Conservation (phyloP, 2,113 vertebrate genomes). For the human region GRCh38 chr6:96379501-96380000, state of each 20-base stretch:
- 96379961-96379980: background rate
- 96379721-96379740: background rate
- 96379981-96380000: background rate
- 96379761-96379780: background rate
- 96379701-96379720: background rate
- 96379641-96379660: background rate
- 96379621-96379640: background rate
- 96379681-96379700: background rate
- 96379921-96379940: background rate
- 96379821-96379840: background rate
- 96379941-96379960: background rate
- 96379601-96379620: background rate
- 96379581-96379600: background rate
- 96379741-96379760: background rate
- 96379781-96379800: background rate
- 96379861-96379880: constrained; percentile 10
- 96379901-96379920: background rate
- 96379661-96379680: constrained; percentile 13
- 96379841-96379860: background rate
- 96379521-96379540: background rate
- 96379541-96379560: background rate
- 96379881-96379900: background rate
- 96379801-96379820: background rate
- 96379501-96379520: background rate
- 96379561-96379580: background rate